phyloP scores from a whole-genome alignment of 1,140 invertebrate species.

The Aphelenchoides besseyi region DNA sequence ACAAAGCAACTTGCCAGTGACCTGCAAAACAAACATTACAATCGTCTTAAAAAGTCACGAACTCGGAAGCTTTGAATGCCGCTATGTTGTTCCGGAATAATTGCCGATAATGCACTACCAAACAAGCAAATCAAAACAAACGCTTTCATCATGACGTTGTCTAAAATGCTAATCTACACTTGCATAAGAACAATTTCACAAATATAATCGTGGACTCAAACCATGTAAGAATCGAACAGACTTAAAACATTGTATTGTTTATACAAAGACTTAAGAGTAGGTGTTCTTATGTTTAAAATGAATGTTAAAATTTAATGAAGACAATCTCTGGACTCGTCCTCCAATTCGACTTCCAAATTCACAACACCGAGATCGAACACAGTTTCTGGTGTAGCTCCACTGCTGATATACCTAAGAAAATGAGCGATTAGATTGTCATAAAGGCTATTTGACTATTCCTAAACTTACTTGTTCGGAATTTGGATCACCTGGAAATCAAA shows the following conservation, averaged over 20 bases:
- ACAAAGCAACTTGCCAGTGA: conserved; percentile 51
- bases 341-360: conserved; percentile 56
- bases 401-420: too few species aligned
- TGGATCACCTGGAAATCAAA: conserved; percentile 40
- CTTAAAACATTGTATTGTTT: background rate
- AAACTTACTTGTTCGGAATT: conserved; percentile 60
- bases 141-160: conserved; percentile 12
- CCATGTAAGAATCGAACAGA: conserved; percentile 3
- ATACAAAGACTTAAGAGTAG: background rate
- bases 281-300: too few species aligned
- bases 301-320: conserved; percentile 31
- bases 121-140: conserved; percentile 21
- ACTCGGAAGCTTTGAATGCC: conserved; percentile 58
- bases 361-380: conserved; percentile 30
- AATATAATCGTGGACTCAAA: conserved; percentile 3
- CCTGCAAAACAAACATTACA: conserved; percentile 46
- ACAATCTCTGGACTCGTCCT: conserved; percentile 55
- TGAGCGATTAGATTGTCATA: too few species aligned
- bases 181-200: conserved; percentile 7
- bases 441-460: too few species aligned
- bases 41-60: background rate
- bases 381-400: conserved; percentile 37
- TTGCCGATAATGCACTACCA: conserved; percentile 19
- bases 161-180: conserved; percentile 12
- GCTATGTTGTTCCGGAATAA: conserved; percentile 51